Evolutionary conservation across 2,113 vertebrate genomes (phyloP), one percentile per base, ranked within the genome.

Genomic region (Donacobius atricapilla): DNA sequence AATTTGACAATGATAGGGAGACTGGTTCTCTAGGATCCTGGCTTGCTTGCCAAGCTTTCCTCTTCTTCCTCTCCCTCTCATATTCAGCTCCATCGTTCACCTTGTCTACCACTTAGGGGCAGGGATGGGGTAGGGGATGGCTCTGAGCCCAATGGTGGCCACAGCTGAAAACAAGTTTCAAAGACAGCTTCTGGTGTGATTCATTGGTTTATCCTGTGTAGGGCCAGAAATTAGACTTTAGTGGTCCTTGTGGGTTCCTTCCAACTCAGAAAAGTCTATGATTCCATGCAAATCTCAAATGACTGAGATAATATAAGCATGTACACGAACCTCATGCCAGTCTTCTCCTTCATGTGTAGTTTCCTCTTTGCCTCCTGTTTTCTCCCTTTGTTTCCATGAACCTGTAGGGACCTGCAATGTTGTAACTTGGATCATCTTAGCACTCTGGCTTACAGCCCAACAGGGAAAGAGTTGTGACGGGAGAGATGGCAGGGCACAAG

Each of bases 81-180:
- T 68, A 72, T n/a, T 83, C 10, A 2, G 40, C 89, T 69, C 35
- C 37, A 42, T 31, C 1, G 0, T 83, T 72, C 73, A 27, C 33
- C 27, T 73, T 5, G 0, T 66, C 51, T 73, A 48, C 22, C 4
- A 15, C 47, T 81, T 50, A 58, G 24, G n/a, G 24, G 39, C 39
- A 45, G 28, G 28, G 19, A 54, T 1, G 1, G 16, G 45, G 47
- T 9, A 71, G 19, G 11, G 39, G 10, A 27, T 71, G 30, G 13
- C 25, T 81, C 27, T 44, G 35, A 88, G 30, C 13, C 20, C 21
- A 56, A 9, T 0, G 0, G 48, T 6, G 48, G 1, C 17, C 20
- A 17, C 57, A 68, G 40, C 6, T 4, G 2, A 69, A 87, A 85
- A 16, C 10, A 68, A 47, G 30, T 60, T 91, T 71, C 37, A 57